Evolutionary conservation across 2,113 vertebrate species (phyloP).

Genomic region (Daubentonia madagascariensis): DNA sequence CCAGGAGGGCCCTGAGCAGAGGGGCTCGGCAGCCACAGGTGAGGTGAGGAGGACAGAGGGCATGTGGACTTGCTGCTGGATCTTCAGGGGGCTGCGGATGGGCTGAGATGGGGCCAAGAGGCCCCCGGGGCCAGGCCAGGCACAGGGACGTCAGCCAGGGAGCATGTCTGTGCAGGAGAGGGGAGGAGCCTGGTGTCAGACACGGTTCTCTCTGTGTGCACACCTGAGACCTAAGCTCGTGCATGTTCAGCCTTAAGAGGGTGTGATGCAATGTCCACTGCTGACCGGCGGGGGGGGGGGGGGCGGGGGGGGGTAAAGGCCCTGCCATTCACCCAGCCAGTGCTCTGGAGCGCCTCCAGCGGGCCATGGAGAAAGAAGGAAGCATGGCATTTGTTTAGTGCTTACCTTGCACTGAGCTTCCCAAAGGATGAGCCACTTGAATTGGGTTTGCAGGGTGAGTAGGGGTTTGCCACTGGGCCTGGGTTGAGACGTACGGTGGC

Average conservation of each 20-base stretch:
- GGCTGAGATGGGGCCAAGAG: background rate
- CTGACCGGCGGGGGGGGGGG: too few species aligned
- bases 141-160: background rate
- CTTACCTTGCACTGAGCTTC: background rate
- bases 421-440: background rate
- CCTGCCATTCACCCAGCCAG: fast-evolving
- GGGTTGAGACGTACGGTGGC: background rate
- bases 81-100: background rate
- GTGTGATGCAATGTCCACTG: fast-evolving
- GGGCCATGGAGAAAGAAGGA: background rate
- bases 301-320: fast-evolving
- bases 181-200: background rate
- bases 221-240: fast-evolving
- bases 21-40: background rate
- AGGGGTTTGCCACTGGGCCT: background rate
- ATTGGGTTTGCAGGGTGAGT: background rate
- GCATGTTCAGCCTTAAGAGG: fast-evolving
- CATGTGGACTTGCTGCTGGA: background rate
- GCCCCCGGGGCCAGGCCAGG: background rate
- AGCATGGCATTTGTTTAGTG: too few species aligned
- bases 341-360: background rate
- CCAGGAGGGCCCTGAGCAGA: background rate
- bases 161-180: background rate
- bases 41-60: background rate
- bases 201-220: too few species aligned